Evolutionary conservation across 2,113 vertebrate species (phyloP).

Genomic region (Neogale vison): DNA sequence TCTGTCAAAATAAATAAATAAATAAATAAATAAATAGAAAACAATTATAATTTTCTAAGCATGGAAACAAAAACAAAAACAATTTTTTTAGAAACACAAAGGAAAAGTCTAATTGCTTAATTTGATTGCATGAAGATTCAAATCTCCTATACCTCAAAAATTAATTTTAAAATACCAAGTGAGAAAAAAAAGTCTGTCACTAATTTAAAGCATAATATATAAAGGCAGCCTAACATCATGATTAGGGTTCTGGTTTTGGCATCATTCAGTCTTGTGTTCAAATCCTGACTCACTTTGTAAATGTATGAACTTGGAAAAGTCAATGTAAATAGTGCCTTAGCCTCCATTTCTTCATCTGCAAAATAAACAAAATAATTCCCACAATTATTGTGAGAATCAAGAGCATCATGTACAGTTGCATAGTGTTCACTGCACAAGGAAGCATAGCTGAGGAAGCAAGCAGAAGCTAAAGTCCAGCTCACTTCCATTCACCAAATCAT

Average conservation of each 20-base stretch:
- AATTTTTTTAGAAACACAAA: background rate
- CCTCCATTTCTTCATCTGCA: constrained; percentile 53
- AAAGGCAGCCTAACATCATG: background rate
- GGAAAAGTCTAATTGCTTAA: background rate
- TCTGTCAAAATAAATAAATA: no score
- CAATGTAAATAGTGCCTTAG: constrained; percentile 55
- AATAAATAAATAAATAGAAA: background rate
- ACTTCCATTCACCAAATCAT: background rate
- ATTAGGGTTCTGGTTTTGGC: background rate
- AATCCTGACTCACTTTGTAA: background rate
- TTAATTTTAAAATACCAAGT: background rate
- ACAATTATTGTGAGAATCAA: background rate
- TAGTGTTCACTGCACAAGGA: background rate
- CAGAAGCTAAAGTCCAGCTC: background rate
- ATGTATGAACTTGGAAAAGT: background rate
- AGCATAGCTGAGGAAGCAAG: background rate
- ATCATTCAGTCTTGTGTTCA: background rate
- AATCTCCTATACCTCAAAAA: background rate
- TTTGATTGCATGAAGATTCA: background rate
- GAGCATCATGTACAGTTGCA: background rate
- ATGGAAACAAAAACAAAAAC: constrained; percentile 13
- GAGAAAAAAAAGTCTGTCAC: background rate
- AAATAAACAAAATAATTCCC: background rate
- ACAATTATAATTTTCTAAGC: background rate
- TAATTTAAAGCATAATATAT: background rate